phyloP scores from a whole-genome alignment of 1,140 invertebrate species.

The Bathynomus jamesi region DNA sequence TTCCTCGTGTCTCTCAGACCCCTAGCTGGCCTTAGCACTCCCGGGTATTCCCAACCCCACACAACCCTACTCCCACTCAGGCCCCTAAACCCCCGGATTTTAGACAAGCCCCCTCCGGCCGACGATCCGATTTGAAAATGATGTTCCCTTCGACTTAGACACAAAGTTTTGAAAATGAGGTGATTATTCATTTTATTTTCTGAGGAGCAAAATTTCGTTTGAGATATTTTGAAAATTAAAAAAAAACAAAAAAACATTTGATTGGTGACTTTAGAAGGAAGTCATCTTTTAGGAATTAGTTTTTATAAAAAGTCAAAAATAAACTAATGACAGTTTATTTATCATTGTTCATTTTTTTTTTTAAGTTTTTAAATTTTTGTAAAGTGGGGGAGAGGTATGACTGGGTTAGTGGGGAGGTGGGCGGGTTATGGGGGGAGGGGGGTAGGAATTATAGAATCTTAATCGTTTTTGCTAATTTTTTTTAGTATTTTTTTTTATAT shows the following conservation, averaged over 20 bases:
- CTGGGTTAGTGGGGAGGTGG: no score
- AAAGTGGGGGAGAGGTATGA: neutral
- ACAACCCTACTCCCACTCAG: neutral
- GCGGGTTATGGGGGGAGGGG: no score
- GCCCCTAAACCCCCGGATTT: neutral
- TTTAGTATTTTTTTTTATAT: no score
- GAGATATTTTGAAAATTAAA: neutral
- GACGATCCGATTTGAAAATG: neutral
- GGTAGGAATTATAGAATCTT: no score
- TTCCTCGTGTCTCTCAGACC: no score
- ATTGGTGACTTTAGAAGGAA: neutral
- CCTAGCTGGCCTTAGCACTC: no score
- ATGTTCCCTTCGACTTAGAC: neutral
- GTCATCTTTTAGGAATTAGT: neutral
- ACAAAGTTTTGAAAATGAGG: neutral
- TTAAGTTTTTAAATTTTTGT: neutral
- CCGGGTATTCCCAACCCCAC: neutral
- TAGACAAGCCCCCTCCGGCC: neutral
- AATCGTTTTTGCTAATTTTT: no score
- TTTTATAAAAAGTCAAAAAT: neutral
- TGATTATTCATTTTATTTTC: constrained; percentile 1
- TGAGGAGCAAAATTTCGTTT: neutral
- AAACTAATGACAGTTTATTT: neutral
- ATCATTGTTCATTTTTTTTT: neutral
- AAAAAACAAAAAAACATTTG: neutral